Evolutionary conservation across 2,888 invertebrate genomes (phyloP).

Genomic region (Hoplodrina ambigua): DNA sequence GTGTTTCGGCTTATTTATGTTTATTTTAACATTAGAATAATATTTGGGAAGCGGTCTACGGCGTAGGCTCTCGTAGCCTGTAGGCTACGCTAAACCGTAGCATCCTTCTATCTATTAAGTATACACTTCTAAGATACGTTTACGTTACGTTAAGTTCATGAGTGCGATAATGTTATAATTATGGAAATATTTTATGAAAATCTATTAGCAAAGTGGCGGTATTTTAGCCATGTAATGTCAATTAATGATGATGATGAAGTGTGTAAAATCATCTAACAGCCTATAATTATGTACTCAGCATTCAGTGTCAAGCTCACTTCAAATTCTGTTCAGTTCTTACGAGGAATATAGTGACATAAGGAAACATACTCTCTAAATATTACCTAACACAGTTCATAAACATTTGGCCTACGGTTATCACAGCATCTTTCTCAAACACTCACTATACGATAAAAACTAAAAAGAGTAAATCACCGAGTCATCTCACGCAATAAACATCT

Average conservation of each 20-base stretch:
- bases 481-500: slow-evolving; percentile 20
- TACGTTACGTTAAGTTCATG: too few species aligned
- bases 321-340: slow-evolving; percentile 9
- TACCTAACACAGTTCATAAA: slow-evolving; percentile 29
- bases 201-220: background rate
- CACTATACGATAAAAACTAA: background rate
- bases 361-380: slow-evolving; percentile 25
- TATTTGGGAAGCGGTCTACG: background rate
- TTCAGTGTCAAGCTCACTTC: background rate
- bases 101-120: background rate
- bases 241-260: background rate
- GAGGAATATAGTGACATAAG: slow-evolving; percentile 13
- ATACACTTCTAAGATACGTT: too few species aligned
- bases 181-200: background rate
- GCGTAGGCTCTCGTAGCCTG: background rate
- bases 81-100: slow-evolving; percentile 12
- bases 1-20: slow-evolving; percentile 9
- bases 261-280: background rate
- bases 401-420: slow-evolving; percentile 14
- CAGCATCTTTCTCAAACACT: slow-evolving; percentile 16
- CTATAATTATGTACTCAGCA: background rate
- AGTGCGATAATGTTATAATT: too few species aligned
- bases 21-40: slow-evolving; percentile 12
- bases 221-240: background rate
- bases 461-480: slow-evolving; percentile 11